A percentile compares a stretch with the other conserved stretches of the same genome.
phyloP scores from a whole-genome alignment of 2,888 invertebrate species.

The Koerneria pararmatus region DNA sequence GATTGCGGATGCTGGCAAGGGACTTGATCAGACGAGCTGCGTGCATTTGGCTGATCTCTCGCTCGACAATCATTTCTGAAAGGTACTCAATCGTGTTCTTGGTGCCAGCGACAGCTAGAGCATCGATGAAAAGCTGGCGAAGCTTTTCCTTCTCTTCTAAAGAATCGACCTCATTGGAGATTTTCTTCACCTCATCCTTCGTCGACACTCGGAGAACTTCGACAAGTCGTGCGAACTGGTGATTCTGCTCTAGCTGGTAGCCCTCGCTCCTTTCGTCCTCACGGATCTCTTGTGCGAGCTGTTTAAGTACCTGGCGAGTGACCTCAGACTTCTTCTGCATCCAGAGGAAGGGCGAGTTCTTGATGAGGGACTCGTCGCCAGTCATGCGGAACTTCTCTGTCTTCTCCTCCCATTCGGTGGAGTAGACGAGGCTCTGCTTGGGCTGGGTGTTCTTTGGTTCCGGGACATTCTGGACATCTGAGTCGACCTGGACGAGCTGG shows the following conservation, averaged over 20 bases:
- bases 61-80: conserved; percentile 29
- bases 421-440: conserved; percentile 33
- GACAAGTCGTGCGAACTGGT: conserved; percentile 44
- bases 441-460: conserved; percentile 33
- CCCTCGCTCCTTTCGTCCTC: conserved; percentile 28
- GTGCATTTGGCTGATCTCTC: conserved; percentile 20
- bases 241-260: conserved; percentile 32
- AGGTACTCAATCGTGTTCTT: conserved; percentile 35
- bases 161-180: conserved; percentile 29
- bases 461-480: conserved; percentile 23
- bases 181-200: conserved; percentile 36
- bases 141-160: conserved; percentile 27
- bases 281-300: conserved; percentile 31
- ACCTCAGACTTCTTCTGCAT: conserved; percentile 37
- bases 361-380: conserved; percentile 35
- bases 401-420: conserved; percentile 34
- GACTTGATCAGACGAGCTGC: conserved; percentile 24
- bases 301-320: conserved; percentile 26
- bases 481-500: conserved; percentile 27
- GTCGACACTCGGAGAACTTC: conserved; percentile 42
- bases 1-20: conserved; percentile 26
- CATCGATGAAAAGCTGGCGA: conserved; percentile 42
- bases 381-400: conserved; percentile 43
- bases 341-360: conserved; percentile 31
- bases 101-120: conserved; percentile 45